Conservation (phyloP, 2,888 invertebrate species). For the Apamea crenata region DNA sequence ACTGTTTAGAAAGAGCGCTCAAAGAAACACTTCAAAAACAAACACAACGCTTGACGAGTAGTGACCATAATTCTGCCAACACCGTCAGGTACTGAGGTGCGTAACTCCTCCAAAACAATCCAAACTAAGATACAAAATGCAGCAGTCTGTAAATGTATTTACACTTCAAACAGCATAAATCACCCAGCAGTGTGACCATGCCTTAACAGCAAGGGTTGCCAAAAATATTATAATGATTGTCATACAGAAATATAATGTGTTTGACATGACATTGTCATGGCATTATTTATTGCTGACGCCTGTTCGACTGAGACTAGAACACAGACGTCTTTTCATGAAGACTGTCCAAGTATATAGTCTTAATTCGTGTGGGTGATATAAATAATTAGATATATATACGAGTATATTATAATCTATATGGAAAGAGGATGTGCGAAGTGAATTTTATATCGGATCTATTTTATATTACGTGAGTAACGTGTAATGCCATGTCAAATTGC, state of each 20-base stretch:
- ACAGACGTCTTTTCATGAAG: constrained; percentile 16
- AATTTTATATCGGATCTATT: constrained; percentile 14
- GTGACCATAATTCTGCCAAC: background rate
- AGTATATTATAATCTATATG: background rate
- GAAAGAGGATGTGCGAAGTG: constrained; percentile 1
- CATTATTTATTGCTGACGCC: constrained; percentile 51
- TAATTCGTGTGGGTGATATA: background rate
- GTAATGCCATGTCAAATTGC: background rate
- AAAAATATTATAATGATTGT: constrained; percentile 55
- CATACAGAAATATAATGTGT: constrained; percentile 43
- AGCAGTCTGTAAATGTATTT: background rate
- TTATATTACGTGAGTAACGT: background rate
- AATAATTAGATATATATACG: background rate
- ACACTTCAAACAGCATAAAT: constrained; percentile 4
- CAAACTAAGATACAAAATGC: background rate
- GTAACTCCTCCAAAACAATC: background rate
- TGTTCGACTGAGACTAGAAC: constrained; percentile 23
- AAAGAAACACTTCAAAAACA: background rate
- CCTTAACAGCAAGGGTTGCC: constrained; percentile 53
- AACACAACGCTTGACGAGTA: background rate
- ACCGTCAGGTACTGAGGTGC: background rate
- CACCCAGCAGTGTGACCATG: constrained; percentile 9
- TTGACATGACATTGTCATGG: constrained; percentile 56
- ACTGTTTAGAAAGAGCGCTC: no score
- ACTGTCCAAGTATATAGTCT: constrained; percentile 22